Evolutionary conservation across 1,140 invertebrate genomes (phyloP).

Genomic region (Calephelis virginiensis): DNA sequence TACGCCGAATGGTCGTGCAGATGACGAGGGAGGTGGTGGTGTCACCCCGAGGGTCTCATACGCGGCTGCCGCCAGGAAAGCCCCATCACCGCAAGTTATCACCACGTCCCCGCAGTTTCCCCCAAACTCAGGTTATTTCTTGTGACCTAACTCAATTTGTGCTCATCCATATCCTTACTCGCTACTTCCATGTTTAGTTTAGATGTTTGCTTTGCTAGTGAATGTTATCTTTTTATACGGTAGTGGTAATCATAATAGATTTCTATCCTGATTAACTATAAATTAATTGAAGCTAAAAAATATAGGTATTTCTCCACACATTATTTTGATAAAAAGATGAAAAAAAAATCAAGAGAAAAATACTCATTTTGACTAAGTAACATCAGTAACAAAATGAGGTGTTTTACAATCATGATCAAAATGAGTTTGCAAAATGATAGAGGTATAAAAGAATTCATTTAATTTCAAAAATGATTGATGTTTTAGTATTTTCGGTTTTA

Average conservation of each 20-base stretch:
- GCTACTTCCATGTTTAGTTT: constrained; percentile 14
- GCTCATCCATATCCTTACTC: constrained; percentile 1
- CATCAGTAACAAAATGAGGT: too few relatives aligned
- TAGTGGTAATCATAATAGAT: constrained; percentile 2
- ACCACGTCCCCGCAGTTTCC: constrained; percentile 51
- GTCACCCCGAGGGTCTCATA: constrained; percentile 60
- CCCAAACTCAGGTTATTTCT: constrained; percentile 49
- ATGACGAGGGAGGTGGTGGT: constrained; percentile 65
- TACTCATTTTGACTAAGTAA: too few relatives aligned
- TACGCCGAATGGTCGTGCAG: constrained; percentile 63
- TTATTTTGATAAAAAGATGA: too few relatives aligned
- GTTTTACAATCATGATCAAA: too few relatives aligned
- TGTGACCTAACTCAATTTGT: constrained; percentile 13
- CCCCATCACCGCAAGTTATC: constrained; percentile 53
- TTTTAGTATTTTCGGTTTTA: neutral
- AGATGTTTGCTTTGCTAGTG: constrained; percentile 14
- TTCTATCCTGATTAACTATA: constrained; percentile 1
- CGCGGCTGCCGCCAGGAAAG: constrained; percentile 66
- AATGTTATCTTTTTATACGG: constrained; percentile 3
- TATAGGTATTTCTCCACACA: too few relatives aligned
- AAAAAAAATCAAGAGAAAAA: too few relatives aligned
- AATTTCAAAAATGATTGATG: neutral
- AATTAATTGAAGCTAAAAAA: neutral
- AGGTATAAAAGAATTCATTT: too few relatives aligned
- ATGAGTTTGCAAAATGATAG: too few relatives aligned